Conservation (phyloP, 2,888 invertebrate species). For the Drosophila kokeensis region DNA sequence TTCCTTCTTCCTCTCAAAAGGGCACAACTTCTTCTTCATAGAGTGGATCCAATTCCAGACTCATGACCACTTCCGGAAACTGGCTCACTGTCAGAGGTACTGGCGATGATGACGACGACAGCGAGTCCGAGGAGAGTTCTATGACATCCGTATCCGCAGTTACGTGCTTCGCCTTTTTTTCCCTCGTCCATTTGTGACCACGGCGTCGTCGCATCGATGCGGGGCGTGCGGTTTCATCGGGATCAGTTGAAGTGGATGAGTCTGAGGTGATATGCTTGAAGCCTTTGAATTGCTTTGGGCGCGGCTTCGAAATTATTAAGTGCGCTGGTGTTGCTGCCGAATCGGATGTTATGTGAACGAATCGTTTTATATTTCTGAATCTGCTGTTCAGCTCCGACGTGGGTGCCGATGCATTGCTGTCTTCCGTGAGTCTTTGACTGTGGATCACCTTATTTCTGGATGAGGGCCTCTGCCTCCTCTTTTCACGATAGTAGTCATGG, state of each 20-base stretch:
- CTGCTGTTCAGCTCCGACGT: slow-evolving; percentile 22
- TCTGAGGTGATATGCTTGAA: slow-evolving; percentile 63
- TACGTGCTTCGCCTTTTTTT: slow-evolving; percentile 35
- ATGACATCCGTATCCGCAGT: slow-evolving; percentile 54
- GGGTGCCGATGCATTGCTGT: slow-evolving; percentile 43
- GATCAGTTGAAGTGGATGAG: slow-evolving; percentile 64
- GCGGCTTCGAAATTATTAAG: neutral
- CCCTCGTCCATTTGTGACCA: slow-evolving; percentile 14
- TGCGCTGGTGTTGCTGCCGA: slow-evolving; percentile 24
- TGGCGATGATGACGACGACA: slow-evolving; percentile 34
- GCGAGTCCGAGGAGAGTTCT: slow-evolving; percentile 69
- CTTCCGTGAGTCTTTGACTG: slow-evolving; percentile 42
- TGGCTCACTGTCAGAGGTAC: slow-evolving; percentile 34
- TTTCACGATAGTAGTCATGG: slow-evolving; percentile 32
- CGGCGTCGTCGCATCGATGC: slow-evolving; percentile 25
- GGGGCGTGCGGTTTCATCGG: slow-evolving; percentile 41
- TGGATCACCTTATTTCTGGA: neutral
- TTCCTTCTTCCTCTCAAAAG: slow-evolving; percentile 28
- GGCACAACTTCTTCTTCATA: slow-evolving; percentile 81
- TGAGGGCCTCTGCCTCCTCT: slow-evolving; percentile 1
- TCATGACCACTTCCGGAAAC: slow-evolving; percentile 27
- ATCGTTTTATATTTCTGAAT: slow-evolving; percentile 14
- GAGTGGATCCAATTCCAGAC: slow-evolving; percentile 73
- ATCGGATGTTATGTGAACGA: slow-evolving; percentile 69
- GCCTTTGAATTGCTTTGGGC: slow-evolving; percentile 22